Conservation (phyloP, 2,888 invertebrate genomes). For the Melitaea athalia region DNA sequence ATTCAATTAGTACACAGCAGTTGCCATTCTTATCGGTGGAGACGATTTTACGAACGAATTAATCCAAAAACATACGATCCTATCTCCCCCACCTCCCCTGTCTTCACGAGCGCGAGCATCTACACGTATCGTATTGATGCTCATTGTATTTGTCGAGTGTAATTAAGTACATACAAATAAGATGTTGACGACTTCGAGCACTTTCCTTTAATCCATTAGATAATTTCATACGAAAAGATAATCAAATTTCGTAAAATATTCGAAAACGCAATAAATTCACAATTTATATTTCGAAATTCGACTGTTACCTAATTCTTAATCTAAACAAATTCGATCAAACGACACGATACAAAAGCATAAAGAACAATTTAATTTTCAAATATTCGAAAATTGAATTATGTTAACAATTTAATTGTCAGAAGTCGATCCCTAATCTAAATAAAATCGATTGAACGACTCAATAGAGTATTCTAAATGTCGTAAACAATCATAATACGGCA, state of each 20-base stretch:
- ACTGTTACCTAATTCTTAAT: slow-evolving; percentile 37
- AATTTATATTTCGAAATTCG: slow-evolving; percentile 24
- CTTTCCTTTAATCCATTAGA: slow-evolving; percentile 21
- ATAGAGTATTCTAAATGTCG: slow-evolving; percentile 64
- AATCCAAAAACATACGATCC: slow-evolving; percentile 82
- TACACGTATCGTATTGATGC: slow-evolving; percentile 66
- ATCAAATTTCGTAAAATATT: neutral
- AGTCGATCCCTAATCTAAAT: slow-evolving; percentile 45
- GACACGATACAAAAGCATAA: slow-evolving; percentile 65
- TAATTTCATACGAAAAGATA: neutral
- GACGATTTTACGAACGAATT: slow-evolving; percentile 83
- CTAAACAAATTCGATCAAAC: slow-evolving; percentile 50
- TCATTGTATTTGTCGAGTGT: slow-evolving; percentile 74
- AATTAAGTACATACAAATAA: slow-evolving; percentile 70
- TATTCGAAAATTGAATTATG: neutral
- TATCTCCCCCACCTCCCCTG: slow-evolving; percentile 69
- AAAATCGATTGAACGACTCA: slow-evolving; percentile 57
- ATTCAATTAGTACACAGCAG: slow-evolving; percentile 81
- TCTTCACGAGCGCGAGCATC: slow-evolving; percentile 50
- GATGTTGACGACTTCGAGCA: slow-evolving; percentile 36
- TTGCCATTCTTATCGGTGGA: slow-evolving; percentile 80
- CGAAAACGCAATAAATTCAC: neutral
- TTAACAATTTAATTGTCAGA: slow-evolving; percentile 25
- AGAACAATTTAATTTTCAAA: slow-evolving; percentile 53
- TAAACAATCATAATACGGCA: slow-evolving; percentile 58